Conservation (phyloP, 2,888 invertebrate species). For the Andrena praecox region DNA sequence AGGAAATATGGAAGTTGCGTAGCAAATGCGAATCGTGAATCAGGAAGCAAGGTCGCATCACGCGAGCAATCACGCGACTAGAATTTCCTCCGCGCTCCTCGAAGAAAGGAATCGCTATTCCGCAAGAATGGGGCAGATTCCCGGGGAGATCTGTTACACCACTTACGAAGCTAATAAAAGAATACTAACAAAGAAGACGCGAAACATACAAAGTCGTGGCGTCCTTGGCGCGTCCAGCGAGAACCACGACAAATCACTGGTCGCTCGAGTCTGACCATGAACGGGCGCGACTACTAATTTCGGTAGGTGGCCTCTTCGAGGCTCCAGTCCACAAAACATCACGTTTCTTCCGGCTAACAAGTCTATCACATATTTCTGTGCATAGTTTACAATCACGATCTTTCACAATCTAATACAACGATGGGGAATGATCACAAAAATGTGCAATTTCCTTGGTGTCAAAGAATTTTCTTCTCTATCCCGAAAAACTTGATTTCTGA, state of each 20-base stretch:
- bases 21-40: not conserved
- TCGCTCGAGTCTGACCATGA: not conserved
- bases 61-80: constrained; percentile 9
- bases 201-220: not conserved
- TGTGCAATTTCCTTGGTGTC: too few species aligned
- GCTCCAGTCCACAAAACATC: not conserved
- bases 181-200: not conserved
- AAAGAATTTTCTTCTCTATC: too few species aligned
- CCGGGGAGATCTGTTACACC: not conserved
- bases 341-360: not conserved
- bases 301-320: not conserved
- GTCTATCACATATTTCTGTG: not conserved
- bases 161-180: not conserved
- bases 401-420: too few species aligned
- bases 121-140: not conserved
- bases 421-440: too few species aligned
- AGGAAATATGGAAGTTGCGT: too few species aligned
- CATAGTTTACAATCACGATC: too few species aligned
- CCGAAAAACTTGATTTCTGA: too few species aligned
- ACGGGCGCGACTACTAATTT: not conserved
- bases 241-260: constrained; percentile 2
- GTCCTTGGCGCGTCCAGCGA: not conserved
- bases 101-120: constrained; percentile 11
- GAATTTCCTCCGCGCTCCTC: constrained; percentile 12
- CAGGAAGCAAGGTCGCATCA: constrained; percentile 5